Conservation (phyloP, 2,888 invertebrate species). For the Hipparchia semele region DNA sequence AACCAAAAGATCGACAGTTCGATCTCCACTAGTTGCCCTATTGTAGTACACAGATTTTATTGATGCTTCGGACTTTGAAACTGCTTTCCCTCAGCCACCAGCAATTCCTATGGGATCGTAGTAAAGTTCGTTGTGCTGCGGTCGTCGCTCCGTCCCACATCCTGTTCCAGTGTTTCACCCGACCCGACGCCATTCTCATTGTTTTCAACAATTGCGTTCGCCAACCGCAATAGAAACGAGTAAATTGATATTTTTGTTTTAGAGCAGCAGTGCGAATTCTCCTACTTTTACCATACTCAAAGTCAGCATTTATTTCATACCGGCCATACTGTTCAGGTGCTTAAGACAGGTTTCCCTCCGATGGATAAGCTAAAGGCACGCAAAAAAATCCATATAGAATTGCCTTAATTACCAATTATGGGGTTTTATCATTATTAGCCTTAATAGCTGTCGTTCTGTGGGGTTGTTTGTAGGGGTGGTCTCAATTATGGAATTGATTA, state of each 20-base stretch:
- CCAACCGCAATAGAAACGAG: conserved; percentile 39
- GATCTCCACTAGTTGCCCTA: too few relatives aligned
- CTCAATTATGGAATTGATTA: not conserved
- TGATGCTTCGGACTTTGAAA: not conserved
- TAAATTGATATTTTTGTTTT: conserved; percentile 32
- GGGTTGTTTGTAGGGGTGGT: not conserved
- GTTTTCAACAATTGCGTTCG: conserved; percentile 48
- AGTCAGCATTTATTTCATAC: too few relatives aligned
- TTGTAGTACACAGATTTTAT: not conserved
- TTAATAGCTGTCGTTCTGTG: not conserved
- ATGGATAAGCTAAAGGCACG: too few relatives aligned
- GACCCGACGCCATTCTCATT: conserved; percentile 58
- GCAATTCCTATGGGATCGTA: conserved; percentile 49
- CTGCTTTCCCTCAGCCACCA: conserved; percentile 36
- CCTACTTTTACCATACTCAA: not conserved
- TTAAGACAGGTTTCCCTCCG: too few relatives aligned
- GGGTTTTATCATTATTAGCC: too few relatives aligned
- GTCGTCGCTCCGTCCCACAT: conserved; percentile 70
- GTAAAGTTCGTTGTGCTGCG: conserved; percentile 61
- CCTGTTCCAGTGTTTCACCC: conserved; percentile 53
- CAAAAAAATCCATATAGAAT: too few relatives aligned
- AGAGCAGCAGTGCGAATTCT: not conserved
- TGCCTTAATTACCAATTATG: too few relatives aligned
- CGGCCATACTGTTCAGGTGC: too few relatives aligned
- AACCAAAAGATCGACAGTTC: too few relatives aligned